Base-by-base conservation (phyloP, 2,113 vertebrate genomes). In the Ellobius talpinus region DNA sequence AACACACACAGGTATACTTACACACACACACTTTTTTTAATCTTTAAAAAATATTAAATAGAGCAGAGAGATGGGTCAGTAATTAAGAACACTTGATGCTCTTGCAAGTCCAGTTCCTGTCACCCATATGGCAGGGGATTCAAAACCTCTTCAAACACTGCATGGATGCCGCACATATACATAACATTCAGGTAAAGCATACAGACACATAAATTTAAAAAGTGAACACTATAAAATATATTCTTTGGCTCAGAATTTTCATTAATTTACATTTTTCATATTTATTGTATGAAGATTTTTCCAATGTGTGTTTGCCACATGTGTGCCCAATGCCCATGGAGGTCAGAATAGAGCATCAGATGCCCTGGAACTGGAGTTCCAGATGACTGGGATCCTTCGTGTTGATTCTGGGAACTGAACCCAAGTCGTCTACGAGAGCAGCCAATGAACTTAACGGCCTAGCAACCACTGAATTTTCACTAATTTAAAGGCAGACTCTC, bases 161-260 rank as follows among this genome's bases (percentile, higher is more conserved):
- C 3, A 29, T 42, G 12, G 29, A 42, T 29, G 24, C 24, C 8
- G 0, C 3, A 1, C 6, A 63, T 58, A 63, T 63, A 17, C 13
- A 29, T 61, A 82, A n/a, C 81, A 63, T 84, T 24, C 55, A 42
- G 33, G n/a, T 61, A 63, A 63, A 84, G 42, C 11, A 31, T 3
- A 5, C 4, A 29, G 42, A 16, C 13, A 29, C n/a, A 63, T 63
- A 63, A 63, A 84, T 63, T 84, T 3, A 63, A 61, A 39, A 61
- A 84, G 24, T 42, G 29, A 29, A 29, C 63, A 63, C 29, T 29
- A 39, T 82, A 61, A 61, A 82, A 61, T 26, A 16, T 61, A 89
- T 77, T 90, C 5, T 94, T 93, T 4, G 66, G 70, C 36, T 95
- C 36, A 79, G 45, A 95, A 87, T 79, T 85, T 90, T 88, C 65